A percentile compares a stretch with the other conserved stretches of the same genome.
phyloP scores from a whole-genome alignment of 92 coral and sea anemone species.

The Palythoa grandiflora region DNA sequence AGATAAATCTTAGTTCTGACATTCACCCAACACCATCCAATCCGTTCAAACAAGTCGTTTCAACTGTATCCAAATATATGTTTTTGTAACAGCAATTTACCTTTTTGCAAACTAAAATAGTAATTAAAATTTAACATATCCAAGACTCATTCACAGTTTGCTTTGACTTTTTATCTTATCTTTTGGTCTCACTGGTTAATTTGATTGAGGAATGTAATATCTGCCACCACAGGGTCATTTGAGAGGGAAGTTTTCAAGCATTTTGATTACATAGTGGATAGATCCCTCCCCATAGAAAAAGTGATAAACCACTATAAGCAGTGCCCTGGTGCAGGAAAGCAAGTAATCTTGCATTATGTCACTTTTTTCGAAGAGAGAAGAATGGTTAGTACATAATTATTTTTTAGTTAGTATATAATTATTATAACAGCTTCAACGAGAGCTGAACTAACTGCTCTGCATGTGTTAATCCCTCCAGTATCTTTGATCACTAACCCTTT shows the following conservation, averaged over 20 bases:
- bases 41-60: too few relatives aligned
- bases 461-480: neutral
- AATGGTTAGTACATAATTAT: constrained; percentile 28
- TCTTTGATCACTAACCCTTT: neutral
- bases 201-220: neutral
- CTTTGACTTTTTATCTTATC: neutral
- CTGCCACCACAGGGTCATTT: neutral
- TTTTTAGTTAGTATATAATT: constrained; percentile 15
- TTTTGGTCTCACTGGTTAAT: neutral
- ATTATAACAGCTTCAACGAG: constrained; percentile 26
- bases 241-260: constrained; percentile 63
- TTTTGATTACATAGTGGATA: constrained; percentile 55
- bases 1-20: too few relatives aligned
- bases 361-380: constrained; percentile 67
- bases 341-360: constrained; percentile 57
- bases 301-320: constrained; percentile 43
- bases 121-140: too few relatives aligned
- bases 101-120: too few relatives aligned
- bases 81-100: too few relatives aligned
- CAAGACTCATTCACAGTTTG: too few relatives aligned
- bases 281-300: constrained; percentile 62
- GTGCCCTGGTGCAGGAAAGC: constrained; percentile 46
- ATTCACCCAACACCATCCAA: too few relatives aligned
- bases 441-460: constrained; percentile 57
- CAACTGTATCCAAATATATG: too few relatives aligned